Conservation (phyloP, 2,113 vertebrate genomes). For the Neolamprologus variostigma region DNA sequence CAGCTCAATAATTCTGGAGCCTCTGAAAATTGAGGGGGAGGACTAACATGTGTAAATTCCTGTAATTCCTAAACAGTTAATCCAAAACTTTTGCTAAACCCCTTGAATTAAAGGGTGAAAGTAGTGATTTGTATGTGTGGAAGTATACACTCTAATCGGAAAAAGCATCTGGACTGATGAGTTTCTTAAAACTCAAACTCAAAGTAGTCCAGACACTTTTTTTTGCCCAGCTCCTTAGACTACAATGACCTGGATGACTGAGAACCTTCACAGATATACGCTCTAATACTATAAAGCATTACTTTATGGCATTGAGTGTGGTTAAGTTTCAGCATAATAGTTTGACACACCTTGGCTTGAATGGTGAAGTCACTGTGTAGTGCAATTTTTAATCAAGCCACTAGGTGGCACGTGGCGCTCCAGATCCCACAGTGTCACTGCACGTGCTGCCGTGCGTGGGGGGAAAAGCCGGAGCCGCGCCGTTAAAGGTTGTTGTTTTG, state of each 20-base stretch:
- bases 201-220: background rate
- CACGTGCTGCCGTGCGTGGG: slow-evolving; percentile 41
- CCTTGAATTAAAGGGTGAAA: background rate
- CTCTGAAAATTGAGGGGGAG: background rate
- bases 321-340: background rate
- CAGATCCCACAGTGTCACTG: background rate
- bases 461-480: rapidly evolving
- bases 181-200: background rate
- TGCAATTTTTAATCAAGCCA: background rate
- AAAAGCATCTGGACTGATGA: background rate
- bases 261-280: background rate
- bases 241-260: background rate
- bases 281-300: background rate
- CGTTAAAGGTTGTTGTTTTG: slow-evolving; percentile 12
- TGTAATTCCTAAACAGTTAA: background rate
- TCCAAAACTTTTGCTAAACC: background rate
- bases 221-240: background rate
- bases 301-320: background rate
- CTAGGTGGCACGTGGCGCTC: background rate
- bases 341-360: background rate
- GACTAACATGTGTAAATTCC: background rate
- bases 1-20: background rate
- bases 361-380: background rate
- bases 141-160: background rate
- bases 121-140: background rate